Evolutionary conservation across 2,797 vertebrate genomes (phyloP).

Genomic region (Pseudomugil tenellus): DNA sequence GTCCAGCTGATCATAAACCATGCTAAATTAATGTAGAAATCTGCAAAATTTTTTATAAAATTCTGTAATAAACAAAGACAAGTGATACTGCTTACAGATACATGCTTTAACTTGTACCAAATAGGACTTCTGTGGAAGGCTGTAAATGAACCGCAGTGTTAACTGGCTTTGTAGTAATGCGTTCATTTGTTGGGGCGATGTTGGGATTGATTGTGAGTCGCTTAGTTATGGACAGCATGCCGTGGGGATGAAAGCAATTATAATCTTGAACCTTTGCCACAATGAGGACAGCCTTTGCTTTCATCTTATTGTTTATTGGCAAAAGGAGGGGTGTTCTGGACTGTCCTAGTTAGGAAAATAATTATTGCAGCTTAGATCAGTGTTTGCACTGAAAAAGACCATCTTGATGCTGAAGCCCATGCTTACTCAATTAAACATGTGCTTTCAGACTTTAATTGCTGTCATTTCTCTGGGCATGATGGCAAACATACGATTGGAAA

Average conservation of each 20-base stretch:
- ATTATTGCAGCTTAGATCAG: slow-evolving; percentile 50
- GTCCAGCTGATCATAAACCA: slow-evolving; percentile 55
- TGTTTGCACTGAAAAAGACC: slow-evolving; percentile 53
- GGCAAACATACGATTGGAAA: slow-evolving; percentile 42
- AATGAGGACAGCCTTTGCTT: slow-evolving; percentile 29
- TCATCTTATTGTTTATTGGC: slow-evolving; percentile 54
- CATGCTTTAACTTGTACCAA: slow-evolving; percentile 18
- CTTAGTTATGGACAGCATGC: slow-evolving; percentile 46
- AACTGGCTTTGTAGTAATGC: slow-evolving; percentile 49
- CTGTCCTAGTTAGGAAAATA: slow-evolving; percentile 50
- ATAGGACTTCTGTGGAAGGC: slow-evolving; percentile 21
- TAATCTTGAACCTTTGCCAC: slow-evolving; percentile 70
- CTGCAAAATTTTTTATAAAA: background rate
- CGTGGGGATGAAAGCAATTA: slow-evolving; percentile 72
- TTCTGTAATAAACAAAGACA: background rate
- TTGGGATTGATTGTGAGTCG: slow-evolving; percentile 51
- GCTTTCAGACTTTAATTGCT: slow-evolving; percentile 51
- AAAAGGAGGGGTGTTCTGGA: slow-evolving; percentile 46
- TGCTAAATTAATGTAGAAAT: slow-evolving; percentile 26
- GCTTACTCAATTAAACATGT: slow-evolving; percentile 52
- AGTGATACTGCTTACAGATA: background rate
- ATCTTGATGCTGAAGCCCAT: slow-evolving; percentile 36
- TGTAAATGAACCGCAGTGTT: slow-evolving; percentile 41
- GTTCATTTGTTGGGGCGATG: slow-evolving; percentile 48
- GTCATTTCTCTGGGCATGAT: slow-evolving; percentile 28